phyloP scores from a whole-genome alignment of 2,888 invertebrate species.

The Apeira syringaria region DNA sequence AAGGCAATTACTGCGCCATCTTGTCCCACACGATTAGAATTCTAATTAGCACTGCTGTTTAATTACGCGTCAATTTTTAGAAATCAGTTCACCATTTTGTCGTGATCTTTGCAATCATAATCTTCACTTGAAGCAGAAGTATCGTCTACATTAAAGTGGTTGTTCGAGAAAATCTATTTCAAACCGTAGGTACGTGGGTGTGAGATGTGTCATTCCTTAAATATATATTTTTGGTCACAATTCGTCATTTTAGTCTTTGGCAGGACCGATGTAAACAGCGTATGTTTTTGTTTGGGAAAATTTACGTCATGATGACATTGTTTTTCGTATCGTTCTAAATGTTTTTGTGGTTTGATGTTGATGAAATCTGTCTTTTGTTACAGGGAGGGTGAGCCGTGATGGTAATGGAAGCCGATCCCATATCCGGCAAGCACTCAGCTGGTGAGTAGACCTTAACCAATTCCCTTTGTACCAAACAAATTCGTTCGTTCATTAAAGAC shows the following conservation, averaged over 20 bases:
- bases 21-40: conserved; percentile 31
- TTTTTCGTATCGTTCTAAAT: background rate
- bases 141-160: conserved; percentile 16
- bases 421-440: conserved; percentile 66
- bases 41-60: conserved; percentile 41
- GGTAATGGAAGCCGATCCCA: conserved; percentile 78
- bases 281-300: conserved; percentile 25
- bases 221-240: conserved; percentile 51
- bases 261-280: conserved; percentile 34
- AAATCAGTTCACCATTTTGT: conserved; percentile 29
- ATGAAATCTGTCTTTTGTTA: conserved; percentile 40
- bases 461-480: no score
- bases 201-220: conserved; percentile 44
- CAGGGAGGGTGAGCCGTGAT: conserved; percentile 60
- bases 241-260: conserved; percentile 57
- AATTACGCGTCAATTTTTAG: conserved; percentile 33
- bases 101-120: conserved; percentile 28
- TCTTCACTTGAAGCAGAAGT: conserved; percentile 16
- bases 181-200: conserved; percentile 57
- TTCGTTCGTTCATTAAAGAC: no score
- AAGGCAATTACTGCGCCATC: conserved; percentile 8
- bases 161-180: conserved; percentile 48
- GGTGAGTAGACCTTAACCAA: conserved; percentile 66
- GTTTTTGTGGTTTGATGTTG: conserved; percentile 1
- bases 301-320: background rate